Percentiles rank a stretch among this genome's conserved stretches.
Conservation (phyloP, 2,113 vertebrate genomes). For the Paedocypris sp. region DNA sequence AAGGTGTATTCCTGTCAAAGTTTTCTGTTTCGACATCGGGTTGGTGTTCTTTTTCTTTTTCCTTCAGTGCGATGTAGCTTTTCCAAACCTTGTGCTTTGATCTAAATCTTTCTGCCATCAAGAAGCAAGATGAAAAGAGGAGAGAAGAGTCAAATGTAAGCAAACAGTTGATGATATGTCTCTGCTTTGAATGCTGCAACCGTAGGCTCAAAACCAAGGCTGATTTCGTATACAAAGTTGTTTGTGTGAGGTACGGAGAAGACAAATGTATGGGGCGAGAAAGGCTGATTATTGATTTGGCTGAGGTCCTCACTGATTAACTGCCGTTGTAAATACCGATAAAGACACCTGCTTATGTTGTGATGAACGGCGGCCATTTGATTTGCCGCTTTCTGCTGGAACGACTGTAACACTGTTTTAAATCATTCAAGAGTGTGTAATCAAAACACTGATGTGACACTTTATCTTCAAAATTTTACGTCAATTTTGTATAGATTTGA, state of each 20-base stretch:
- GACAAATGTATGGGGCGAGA: constrained; percentile 30
- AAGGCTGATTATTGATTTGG: constrained; percentile 36
- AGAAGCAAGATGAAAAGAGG: constrained; percentile 33
- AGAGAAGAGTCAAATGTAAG: constrained; percentile 21
- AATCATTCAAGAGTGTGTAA: neutral
- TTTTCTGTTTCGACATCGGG: constrained; percentile 24
- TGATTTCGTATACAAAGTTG: constrained; percentile 22
- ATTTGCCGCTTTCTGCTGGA: constrained; percentile 23
- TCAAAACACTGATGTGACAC: too few relatives aligned
- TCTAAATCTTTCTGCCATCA: constrained; percentile 33
- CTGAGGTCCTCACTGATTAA: constrained; percentile 31
- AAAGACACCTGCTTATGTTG: constrained; percentile 37
- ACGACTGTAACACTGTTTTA: constrained; percentile 4
- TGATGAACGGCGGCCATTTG: constrained; percentile 26
- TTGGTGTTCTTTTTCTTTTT: constrained; percentile 18
- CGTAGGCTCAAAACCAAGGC: neutral
- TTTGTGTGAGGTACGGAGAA: constrained; percentile 26
- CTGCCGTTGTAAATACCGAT: constrained; percentile 38
- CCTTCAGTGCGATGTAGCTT: constrained; percentile 25
- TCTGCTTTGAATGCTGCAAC: constrained; percentile 16
- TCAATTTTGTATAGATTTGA: too few relatives aligned
- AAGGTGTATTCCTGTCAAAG: constrained; percentile 5
- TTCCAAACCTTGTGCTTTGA: constrained; percentile 37
- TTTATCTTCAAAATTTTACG: too few relatives aligned
- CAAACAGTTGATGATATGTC: constrained; percentile 7